These are phyloP conservation scores for Melanargia galathea DNA, from an alignment of 2,888 invertebrate species.

Conservation along the genomic window DNA sequence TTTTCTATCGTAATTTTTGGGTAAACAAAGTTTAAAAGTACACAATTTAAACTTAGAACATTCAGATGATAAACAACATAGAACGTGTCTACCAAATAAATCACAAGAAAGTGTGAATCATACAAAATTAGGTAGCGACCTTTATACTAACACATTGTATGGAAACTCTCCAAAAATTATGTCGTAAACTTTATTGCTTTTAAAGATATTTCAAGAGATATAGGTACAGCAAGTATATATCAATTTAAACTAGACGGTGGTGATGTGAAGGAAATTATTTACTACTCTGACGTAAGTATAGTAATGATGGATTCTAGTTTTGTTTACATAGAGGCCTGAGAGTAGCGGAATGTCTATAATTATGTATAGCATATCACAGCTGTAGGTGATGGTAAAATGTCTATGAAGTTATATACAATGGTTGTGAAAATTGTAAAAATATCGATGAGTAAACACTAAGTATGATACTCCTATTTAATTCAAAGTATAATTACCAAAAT, in stretches of 20 bases:
- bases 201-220: not conserved
- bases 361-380: not conserved
- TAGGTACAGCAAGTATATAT: not conserved
- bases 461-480: too few relatives aligned
- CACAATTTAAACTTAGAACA: too few relatives aligned
- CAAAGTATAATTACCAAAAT: too few relatives aligned
- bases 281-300: conserved; percentile 41
- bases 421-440: too few relatives aligned
- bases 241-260: conserved; percentile 38
- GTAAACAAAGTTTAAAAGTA: too few relatives aligned
- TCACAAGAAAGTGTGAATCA: too few relatives aligned
- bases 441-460: too few relatives aligned
- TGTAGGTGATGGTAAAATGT: not conserved
- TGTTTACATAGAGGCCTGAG: conserved; percentile 56
- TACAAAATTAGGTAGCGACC: too few relatives aligned
- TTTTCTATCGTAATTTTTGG: too few relatives aligned
- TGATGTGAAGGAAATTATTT: conserved; percentile 37
- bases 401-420: not conserved
- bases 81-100: too few relatives aligned
- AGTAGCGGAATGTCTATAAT: conserved; percentile 1
- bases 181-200: not conserved
- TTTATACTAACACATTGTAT: not conserved
- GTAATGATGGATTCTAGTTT: conserved; percentile 61
- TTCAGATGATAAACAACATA: not conserved
- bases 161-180: not conserved